phyloP scores from a whole-genome alignment of 2,113 vertebrate species.

The Heptranchias perlo region DNA sequence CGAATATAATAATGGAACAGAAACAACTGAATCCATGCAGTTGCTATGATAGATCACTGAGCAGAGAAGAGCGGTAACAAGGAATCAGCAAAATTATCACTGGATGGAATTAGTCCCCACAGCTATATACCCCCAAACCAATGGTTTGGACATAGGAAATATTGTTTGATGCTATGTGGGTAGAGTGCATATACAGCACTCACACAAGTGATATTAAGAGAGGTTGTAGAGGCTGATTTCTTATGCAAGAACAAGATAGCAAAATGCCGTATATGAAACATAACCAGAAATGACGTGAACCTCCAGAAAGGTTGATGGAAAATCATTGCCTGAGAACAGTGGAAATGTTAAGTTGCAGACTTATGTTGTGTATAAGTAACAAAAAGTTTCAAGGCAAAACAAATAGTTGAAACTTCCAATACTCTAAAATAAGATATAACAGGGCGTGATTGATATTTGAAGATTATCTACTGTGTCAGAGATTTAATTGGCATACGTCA shows the following conservation, averaged over 20 bases:
- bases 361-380: background rate
- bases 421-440: background rate
- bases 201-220: background rate
- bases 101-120: background rate
- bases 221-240: background rate
- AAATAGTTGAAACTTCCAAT: background rate
- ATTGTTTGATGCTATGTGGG: background rate
- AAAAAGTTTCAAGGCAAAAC: background rate
- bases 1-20: background rate
- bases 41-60: background rate
- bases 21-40: background rate
- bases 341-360: background rate
- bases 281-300: background rate
- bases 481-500: background rate
- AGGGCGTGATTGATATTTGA: background rate
- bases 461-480: background rate
- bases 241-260: background rate
- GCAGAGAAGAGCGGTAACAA: background rate
- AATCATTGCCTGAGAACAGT: background rate
- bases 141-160: background rate
- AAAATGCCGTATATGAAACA: background rate
- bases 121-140: background rate
- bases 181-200: background rate
- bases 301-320: background rate
- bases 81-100: background rate